Evolutionary conservation across 1,140 invertebrate species (phyloP).

Genomic region (Orchesella cincta): DNA sequence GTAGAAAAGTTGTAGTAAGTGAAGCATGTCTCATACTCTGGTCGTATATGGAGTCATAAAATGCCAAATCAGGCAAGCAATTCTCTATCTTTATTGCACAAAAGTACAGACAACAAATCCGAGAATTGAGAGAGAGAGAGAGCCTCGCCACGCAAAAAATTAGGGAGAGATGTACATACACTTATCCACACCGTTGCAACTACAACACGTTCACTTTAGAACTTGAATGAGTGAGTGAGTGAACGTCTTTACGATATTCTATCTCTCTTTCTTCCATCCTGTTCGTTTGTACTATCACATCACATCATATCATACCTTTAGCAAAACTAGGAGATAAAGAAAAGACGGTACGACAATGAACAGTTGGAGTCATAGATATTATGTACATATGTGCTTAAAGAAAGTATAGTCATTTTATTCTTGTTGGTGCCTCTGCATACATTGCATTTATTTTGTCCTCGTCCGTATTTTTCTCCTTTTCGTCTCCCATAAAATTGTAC

Average conservation of each 20-base stretch:
- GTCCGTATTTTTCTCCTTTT: too few relatives aligned
- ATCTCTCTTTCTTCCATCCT: neutral
- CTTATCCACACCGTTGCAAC: neutral
- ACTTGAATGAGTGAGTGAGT: too few relatives aligned
- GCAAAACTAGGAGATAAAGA: too few relatives aligned
- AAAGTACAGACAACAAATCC: neutral
- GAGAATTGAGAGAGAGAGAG: neutral
- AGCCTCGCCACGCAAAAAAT: neutral
- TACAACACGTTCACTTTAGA: neutral
- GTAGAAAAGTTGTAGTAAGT: neutral
- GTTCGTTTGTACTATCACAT: neutral
- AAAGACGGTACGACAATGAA: too few relatives aligned
- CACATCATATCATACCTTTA: neutral
- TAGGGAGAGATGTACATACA: neutral
- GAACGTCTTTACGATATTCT: too few relatives aligned
- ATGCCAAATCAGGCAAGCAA: constrained; percentile 17
- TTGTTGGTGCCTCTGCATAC: too few relatives aligned
- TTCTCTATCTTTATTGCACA: constrained; percentile 18
- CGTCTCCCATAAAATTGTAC: neutral
- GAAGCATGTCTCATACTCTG: neutral
- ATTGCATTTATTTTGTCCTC: neutral
- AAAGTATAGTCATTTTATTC: too few relatives aligned
- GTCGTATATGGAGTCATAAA: constrained; percentile 12
- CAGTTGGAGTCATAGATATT: too few relatives aligned
- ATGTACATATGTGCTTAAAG: too few relatives aligned